These are phyloP conservation scores for Peromyscus melanophrys DNA, from an alignment of 2,797 vertebrate species.

Conservation along the genomic window DNA sequence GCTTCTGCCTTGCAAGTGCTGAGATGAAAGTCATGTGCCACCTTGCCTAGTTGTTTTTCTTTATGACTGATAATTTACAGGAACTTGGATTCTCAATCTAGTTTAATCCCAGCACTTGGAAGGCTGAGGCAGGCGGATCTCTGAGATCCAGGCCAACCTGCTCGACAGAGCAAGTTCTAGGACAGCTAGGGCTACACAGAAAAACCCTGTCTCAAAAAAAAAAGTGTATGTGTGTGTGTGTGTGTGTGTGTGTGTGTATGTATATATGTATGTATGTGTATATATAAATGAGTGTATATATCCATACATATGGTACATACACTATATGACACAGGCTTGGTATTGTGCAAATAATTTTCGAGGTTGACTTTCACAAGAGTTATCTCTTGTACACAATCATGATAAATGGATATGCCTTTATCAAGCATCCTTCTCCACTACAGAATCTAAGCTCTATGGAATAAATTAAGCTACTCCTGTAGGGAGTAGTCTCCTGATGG, in stretches of 20 bases:
- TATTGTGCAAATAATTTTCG: conserved; percentile 6
- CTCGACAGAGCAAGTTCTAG: neutral
- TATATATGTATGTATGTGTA: neutral
- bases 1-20: neutral
- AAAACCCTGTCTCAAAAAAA: neutral
- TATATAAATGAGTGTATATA: neutral
- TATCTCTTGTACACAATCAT: neutral
- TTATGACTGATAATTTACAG: neutral
- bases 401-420: neutral
- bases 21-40: neutral
- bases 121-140: neutral
- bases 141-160: neutral
- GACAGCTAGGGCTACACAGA: neutral
- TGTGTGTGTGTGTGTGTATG: neutral
- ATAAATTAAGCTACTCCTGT: neutral
- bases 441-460: neutral
- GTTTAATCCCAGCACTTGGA: neutral
- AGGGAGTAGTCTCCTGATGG: no score
- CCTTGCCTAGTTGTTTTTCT: neutral
- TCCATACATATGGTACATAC: neutral
- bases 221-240: neutral
- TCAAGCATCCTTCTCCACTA: neutral
- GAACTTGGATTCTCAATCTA: neutral
- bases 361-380: neutral
- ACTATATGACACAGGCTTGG: neutral